Base-by-base conservation (phyloP, 2,113 vertebrate species). In the Pandion haliaetus region DNA sequence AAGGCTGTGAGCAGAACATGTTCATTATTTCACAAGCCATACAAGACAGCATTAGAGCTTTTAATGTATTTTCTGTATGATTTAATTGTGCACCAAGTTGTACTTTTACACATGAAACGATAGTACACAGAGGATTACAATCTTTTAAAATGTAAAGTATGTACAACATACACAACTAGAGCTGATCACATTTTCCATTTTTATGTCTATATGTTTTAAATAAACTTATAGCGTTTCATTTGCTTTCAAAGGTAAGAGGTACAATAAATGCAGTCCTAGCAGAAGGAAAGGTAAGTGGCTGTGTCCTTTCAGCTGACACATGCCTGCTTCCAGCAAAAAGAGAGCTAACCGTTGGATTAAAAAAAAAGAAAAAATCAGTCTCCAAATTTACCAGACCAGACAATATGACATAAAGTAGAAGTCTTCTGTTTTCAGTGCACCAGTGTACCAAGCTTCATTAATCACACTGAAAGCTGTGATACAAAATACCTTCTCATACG, bases 11-110 rank as follows among this genome's bases (percentile, higher is more conserved):
- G 86, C 66, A 95, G 88, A 91, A 89, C 77, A 93, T 49, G 52
- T 54, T 96, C 82, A 90, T 97, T 97, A 96, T 97, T 97, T 97
- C 78, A 90, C 49, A 85, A 72, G 16, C 19, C 79, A 24, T 84
- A 91, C 47, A 84, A 92, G 85, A 47, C 34, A 94, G 14, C 34
- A 36, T 80, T 85, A 82, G 42, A 49, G 5, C 42, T 96, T 83
- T 67, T 90, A 91, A 72, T 66, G 10, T 34, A 62, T 82, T 96
- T 97, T 92, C 65, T 57, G 13, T 82, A 85, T 90, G 31, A 95
- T 91, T 97, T 90, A 92, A 90, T 92, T 95, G 90, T 83, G 55
- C 38, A 77, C 12, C 15, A 65, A 80, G 31, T 57, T 94, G 52
- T 36, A 65, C 65, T 91, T 55, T 80, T 82, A 67, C 79, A 70